phyloP scores from a whole-genome alignment of 2,797 vertebrate genomes.

The Macrochelys suwanniensis region DNA sequence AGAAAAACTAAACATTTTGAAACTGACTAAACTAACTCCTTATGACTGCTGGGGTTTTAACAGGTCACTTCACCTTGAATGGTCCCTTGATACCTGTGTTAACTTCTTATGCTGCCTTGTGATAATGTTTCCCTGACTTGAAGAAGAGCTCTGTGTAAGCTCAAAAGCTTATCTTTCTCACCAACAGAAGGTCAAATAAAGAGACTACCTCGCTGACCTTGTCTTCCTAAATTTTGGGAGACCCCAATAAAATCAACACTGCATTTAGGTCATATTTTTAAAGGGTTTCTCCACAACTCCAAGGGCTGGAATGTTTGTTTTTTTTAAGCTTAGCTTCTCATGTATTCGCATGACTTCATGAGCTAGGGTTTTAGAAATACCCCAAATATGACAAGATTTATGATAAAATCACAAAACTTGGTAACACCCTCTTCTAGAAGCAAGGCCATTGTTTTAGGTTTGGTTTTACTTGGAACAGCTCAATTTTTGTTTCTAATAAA shows the following conservation, averaged over 20 bases:
- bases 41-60: neutral
- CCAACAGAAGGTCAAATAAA: neutral
- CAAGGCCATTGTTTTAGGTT: neutral
- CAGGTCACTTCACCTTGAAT: neutral
- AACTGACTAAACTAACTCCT: too few relatives aligned
- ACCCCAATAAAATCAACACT: neutral
- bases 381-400: neutral
- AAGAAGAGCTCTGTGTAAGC: neutral
- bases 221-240: neutral
- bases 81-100: neutral
- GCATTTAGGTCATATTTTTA: neutral
- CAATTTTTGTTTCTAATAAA: neutral
- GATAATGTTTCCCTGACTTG: neutral
- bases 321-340: neutral
- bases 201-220: neutral
- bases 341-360: neutral
- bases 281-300: neutral
- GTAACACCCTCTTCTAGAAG: neutral
- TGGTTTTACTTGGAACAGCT: neutral
- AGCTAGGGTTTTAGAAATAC: neutral
- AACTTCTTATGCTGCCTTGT: neutral
- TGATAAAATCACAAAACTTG: neutral
- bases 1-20: neutral
- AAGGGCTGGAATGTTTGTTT: neutral
- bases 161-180: neutral